These are phyloP conservation scores for Aradophagus sp. DNA, from an alignment of 1,140 invertebrate genomes.

Conservation along the genomic window DNA sequence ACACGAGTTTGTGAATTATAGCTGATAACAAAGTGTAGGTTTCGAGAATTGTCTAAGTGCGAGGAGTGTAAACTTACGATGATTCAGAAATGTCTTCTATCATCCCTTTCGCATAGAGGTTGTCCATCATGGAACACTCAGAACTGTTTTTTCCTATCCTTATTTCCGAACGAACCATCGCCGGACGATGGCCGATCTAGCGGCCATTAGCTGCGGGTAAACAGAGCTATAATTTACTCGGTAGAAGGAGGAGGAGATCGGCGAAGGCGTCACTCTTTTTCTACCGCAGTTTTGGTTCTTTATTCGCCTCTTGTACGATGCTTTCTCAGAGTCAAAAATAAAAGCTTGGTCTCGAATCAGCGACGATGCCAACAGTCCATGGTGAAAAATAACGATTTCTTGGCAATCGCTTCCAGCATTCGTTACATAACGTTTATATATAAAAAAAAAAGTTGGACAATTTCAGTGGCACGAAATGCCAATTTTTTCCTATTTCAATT, in stretches of 20 bases:
- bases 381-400: constrained; percentile 47
- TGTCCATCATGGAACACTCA: constrained; percentile 55
- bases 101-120: constrained; percentile 44
- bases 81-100: constrained; percentile 43
- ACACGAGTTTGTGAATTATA: constrained; percentile 13
- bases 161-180: constrained; percentile 47
- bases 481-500: no score
- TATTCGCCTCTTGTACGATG: constrained; percentile 60
- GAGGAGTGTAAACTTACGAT: constrained; percentile 24
- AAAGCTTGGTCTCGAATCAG: constrained; percentile 53
- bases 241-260: constrained; percentile 56
- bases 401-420: constrained; percentile 24
- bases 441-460: no score
- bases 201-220: constrained; percentile 73
- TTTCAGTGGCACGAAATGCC: no score
- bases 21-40: constrained; percentile 5
- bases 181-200: constrained; percentile 70
- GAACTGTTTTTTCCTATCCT: constrained; percentile 58
- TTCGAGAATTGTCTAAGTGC: constrained; percentile 6
- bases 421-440: neutral
- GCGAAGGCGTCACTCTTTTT: constrained; percentile 69
- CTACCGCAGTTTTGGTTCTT: constrained; percentile 69
- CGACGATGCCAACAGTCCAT: constrained; percentile 50
- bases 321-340: constrained; percentile 54
- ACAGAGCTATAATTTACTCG: constrained; percentile 74